Conservation (phyloP, 92 coral and sea anemone species). For the Parazoanthus darwini region DNA sequence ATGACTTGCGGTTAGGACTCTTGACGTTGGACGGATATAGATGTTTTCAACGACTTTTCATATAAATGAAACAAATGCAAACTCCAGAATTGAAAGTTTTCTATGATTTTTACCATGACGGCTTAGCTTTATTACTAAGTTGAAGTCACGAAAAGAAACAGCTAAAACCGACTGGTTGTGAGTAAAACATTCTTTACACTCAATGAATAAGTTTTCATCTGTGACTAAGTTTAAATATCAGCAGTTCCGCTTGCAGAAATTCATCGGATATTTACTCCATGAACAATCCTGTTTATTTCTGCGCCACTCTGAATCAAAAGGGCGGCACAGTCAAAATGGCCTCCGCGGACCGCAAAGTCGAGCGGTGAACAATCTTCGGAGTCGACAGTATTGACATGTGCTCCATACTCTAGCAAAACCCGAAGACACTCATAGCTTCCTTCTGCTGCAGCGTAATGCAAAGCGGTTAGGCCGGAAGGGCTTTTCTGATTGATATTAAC, state of each 20-base stretch:
- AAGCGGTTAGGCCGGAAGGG: slow-evolving; percentile 85
- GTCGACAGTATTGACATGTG: slow-evolving; percentile 67
- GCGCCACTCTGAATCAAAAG: slow-evolving; percentile 91
- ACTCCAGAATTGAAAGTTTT: neutral
- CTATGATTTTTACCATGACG: neutral
- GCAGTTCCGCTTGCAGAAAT: neutral
- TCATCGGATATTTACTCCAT: slow-evolving; percentile 54
- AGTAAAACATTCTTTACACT: too few species aligned
- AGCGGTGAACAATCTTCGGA: slow-evolving; percentile 87
- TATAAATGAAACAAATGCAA: neutral
- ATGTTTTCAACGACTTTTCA: neutral
- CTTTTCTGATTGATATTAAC: slow-evolving; percentile 78
- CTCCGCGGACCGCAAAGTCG: slow-evolving; percentile 97
- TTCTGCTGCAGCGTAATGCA: slow-evolving; percentile 93
- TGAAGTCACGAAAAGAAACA: neutral
- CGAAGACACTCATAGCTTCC: slow-evolving; percentile 82
- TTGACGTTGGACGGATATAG: too few species aligned
- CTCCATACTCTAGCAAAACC: slow-evolving; percentile 72
- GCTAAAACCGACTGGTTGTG: neutral
- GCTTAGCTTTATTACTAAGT: neutral
- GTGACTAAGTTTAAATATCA: neutral
- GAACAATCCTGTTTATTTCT: slow-evolving; percentile 83
- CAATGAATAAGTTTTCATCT: neutral
- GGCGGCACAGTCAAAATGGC: slow-evolving; percentile 94
- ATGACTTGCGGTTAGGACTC: neutral